Conservation (phyloP, 1,140 invertebrate species). For the Calephelis nemesis region DNA sequence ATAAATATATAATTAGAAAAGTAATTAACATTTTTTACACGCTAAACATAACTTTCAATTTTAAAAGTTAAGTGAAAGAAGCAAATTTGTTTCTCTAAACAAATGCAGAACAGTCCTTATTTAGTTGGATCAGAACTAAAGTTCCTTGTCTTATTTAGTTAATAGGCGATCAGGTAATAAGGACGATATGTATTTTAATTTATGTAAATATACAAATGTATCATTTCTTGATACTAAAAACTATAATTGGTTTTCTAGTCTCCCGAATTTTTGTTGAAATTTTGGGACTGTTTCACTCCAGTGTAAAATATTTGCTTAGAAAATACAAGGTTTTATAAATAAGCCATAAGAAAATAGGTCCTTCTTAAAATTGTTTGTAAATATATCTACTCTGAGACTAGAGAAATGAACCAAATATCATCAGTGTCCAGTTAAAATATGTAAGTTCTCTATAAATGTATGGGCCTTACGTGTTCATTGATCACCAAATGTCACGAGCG, state of each 20-base stretch:
- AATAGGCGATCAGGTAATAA: neutral
- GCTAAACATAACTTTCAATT: too few species aligned
- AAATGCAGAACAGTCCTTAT: too few species aligned
- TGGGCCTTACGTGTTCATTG: slow-evolving; percentile 60
- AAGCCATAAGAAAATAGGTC: neutral
- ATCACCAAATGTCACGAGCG: slow-evolving; percentile 8
- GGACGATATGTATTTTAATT: neutral
- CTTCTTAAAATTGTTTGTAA: slow-evolving; percentile 4
- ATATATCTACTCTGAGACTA: slow-evolving; percentile 14
- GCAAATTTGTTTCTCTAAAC: too few species aligned
- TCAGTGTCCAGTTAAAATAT: neutral
- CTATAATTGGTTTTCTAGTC: slow-evolving; percentile 5
- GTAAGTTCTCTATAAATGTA: slow-evolving; percentile 1
- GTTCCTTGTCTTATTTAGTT: slow-evolving; percentile 10
- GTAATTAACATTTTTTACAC: neutral
- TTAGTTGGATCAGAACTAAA: neutral
- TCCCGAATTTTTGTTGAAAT: neutral
- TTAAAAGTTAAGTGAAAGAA: too few species aligned
- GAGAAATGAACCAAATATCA: too few species aligned
- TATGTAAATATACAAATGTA: slow-evolving; percentile 3
- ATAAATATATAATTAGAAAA: neutral
- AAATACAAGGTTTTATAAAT: neutral
- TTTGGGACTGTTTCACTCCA: neutral
- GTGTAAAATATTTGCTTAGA: too few species aligned
- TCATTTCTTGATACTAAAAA: neutral